These are phyloP conservation scores for Mellivora capensis DNA, from an alignment of 2,113 vertebrate genomes.

Conservation along the genomic window DNA sequence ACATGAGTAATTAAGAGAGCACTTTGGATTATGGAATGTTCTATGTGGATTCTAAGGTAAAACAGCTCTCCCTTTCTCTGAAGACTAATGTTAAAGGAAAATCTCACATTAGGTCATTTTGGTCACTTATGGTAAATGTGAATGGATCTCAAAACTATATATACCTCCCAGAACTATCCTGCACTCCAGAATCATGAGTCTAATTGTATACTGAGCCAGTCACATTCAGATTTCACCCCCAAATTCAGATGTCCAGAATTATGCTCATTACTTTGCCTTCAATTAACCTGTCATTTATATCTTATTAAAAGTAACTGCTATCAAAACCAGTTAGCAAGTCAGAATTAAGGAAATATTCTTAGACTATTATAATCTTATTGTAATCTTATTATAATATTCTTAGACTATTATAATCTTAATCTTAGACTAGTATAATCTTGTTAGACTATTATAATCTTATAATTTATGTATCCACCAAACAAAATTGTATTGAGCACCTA, in stretches of 20 bases:
- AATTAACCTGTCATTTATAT: not conserved
- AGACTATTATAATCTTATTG: not conserved
- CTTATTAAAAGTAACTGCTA: not conserved
- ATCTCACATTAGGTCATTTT: not conserved
- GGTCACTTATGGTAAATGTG: not conserved
- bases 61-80: not conserved
- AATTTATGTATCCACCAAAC: not conserved
- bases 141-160: not conserved
- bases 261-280: not conserved
- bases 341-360: not conserved
- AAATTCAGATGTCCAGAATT: not conserved
- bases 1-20: conserved; percentile 24
- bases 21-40: not conserved
- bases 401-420: not conserved
- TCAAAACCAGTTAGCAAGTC: not conserved
- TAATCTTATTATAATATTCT: not conserved
- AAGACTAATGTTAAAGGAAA: not conserved
- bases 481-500: not conserved
- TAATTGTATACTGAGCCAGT: not conserved
- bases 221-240: not conserved
- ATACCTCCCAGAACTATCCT: not conserved
- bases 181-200: not conserved
- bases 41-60: not conserved
- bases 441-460: not conserved
- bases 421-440: not conserved